Evolutionary conservation across 2,888 invertebrate species (phyloP).

Genomic region (Heliconius erato): DNA sequence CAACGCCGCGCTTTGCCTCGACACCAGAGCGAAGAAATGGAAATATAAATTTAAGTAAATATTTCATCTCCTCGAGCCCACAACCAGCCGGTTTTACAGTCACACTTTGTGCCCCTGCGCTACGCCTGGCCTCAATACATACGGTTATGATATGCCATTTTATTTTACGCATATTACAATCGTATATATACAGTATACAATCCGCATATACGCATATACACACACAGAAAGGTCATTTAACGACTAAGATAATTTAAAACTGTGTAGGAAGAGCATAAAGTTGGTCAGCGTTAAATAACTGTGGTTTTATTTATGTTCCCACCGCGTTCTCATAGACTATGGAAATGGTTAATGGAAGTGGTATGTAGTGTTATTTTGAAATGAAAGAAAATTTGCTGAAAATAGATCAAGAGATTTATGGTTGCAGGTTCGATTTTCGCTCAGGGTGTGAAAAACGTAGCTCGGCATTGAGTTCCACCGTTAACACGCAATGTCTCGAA

Average conservation of each 20-base stretch:
- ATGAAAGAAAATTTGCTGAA: neutral
- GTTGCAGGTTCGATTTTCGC: neutral
- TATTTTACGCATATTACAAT: no score
- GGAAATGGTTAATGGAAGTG: neutral
- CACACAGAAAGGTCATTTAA: conserved; percentile 35
- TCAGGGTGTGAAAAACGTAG: neutral
- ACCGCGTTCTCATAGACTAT: conserved; percentile 4
- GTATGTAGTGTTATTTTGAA: neutral
- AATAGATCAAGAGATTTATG: neutral
- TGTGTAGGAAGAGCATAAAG: conserved; percentile 45
- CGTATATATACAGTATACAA: no score
- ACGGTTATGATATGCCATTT: no score
- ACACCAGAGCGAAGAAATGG: no score
- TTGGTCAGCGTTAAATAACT: conserved; percentile 37
- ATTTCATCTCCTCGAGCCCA: no score
- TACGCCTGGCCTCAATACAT: no score
- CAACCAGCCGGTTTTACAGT: no score
- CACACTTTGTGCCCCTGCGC: no score
- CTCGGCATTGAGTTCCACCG: neutral
- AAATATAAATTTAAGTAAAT: no score
- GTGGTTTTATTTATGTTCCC: conserved; percentile 42
- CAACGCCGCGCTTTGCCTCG: no score
- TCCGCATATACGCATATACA: neutral
- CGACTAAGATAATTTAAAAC: conserved; percentile 39
- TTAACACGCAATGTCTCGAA: neutral